Evolutionary conservation across 2,888 invertebrate genomes (phyloP), one percentile per base, ranked within the genome.

Genomic region (Luperina nickerlii): DNA sequence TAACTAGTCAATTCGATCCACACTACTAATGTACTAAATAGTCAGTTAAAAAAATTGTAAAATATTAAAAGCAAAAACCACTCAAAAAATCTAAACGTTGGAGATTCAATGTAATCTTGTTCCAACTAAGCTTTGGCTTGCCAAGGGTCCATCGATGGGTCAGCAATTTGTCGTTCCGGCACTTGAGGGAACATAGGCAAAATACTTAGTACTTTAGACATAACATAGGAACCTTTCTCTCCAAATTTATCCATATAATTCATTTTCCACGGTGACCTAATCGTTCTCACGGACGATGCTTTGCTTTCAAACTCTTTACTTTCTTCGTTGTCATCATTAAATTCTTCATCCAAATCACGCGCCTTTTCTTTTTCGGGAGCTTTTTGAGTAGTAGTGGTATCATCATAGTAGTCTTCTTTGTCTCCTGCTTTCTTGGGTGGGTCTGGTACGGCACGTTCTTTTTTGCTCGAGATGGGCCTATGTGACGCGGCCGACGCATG

Each of bases 111-210:
- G 57, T 74, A n/a, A 70, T 54, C 11, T 65, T 72, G 65, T 38
- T 72, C 27, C 18, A 38, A 62, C 32, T 65, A 78, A 45, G 48
- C 3, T 8, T 38, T 51, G 60, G 18, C 60, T 62, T n/a, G 24
- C 79, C 76, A 77, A 15, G 79, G 62, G 15, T 85, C 45, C 48
- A 68, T 76, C 4, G 42, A 38, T 5, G 54, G 18, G 15, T 45
- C 27, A 1, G 24, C 62, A 42, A 71, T 24, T 18, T 67, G 65
- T 9, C 75, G 42, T 7, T 57, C 68, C 38, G 24, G 91, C n/a
- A 92, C 74, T 85, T 91, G 90, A 27, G 94, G 94, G 74, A 95
- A 95, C 91, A 95, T 91, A 7, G 95, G 95, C 62, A 94, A 87
- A 78, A 92, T 90, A 68, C 90, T 90, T 11, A 94, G 81, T 48